phyloP scores from a whole-genome alignment of 2,888 invertebrate species.

The Synergus umbraculus region DNA sequence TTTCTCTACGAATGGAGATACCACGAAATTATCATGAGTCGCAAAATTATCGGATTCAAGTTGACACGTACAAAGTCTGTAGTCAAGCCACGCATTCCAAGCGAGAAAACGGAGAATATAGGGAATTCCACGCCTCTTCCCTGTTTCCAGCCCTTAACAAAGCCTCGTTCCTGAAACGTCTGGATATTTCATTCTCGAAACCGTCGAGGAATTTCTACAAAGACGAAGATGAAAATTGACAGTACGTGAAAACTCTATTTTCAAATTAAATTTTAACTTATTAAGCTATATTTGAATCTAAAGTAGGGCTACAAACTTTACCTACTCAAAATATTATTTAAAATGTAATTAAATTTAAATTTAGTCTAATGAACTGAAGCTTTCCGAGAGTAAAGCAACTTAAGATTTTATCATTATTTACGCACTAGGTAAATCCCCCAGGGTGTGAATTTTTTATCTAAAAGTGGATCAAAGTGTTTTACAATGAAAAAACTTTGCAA shows the following conservation, averaged over 20 bases:
- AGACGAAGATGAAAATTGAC: neutral
- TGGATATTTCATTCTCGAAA: slow-evolving; percentile 27
- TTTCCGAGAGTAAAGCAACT: too few species aligned
- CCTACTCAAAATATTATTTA: too few species aligned
- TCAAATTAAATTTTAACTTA: slow-evolving; percentile 1
- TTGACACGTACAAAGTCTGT: slow-evolving; percentile 33
- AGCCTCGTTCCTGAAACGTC: slow-evolving; percentile 30
- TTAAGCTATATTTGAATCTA: neutral
- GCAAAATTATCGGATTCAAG: slow-evolving; percentile 36
- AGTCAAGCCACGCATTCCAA: slow-evolving; percentile 34
- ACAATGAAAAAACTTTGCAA: too few species aligned
- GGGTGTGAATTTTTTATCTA: too few species aligned
- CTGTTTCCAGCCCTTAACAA: slow-evolving; percentile 31
- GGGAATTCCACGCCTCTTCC: slow-evolving; percentile 39
- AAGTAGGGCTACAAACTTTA: neutral
- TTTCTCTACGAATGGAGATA: slow-evolving; percentile 20
- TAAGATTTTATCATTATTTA: too few species aligned
- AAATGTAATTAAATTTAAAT: too few species aligned
- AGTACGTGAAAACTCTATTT: neutral
- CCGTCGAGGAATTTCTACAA: neutral
- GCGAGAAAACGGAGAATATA: slow-evolving; percentile 33
- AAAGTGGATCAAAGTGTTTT: too few species aligned
- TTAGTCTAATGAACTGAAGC: too few species aligned
- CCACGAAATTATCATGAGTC: slow-evolving; percentile 19
- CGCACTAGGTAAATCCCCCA: too few species aligned